These are phyloP conservation scores for Euglossa dilemma DNA, from an alignment of 1,140 invertebrate genomes.

Conservation along the genomic window DNA sequence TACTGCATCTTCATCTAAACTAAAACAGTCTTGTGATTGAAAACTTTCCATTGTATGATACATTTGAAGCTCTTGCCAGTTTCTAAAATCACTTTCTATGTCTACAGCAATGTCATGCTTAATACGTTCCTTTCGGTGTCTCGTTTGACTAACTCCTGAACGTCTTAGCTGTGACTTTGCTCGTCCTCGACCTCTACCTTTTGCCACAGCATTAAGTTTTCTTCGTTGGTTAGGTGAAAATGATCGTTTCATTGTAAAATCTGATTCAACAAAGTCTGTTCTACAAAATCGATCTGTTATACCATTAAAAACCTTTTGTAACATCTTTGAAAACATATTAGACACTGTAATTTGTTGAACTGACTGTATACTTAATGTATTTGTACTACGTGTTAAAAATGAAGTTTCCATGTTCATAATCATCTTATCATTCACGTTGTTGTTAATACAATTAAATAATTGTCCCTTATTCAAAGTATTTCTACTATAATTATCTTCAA, in stretches of 20 bases:
- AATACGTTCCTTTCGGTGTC: constrained; percentile 68
- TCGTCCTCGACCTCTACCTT: constrained; percentile 64
- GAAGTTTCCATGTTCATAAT: not conserved
- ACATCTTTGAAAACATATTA: constrained; percentile 42
- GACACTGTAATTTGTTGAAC: not conserved
- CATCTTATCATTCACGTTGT: not conserved
- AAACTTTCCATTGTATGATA: constrained; percentile 13
- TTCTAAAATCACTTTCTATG: constrained; percentile 67
- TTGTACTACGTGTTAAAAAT: not conserved
- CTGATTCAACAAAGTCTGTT: not conserved
- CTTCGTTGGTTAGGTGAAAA: constrained; percentile 56
- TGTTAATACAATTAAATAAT: not conserved
- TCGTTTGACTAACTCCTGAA: constrained; percentile 72
- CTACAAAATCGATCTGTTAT: constrained; percentile 44
- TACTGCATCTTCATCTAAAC: constrained; percentile 4
- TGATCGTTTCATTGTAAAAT: constrained; percentile 43
- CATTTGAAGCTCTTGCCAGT: constrained; percentile 61
- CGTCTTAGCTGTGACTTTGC: constrained; percentile 68
- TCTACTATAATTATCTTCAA: not conserved
- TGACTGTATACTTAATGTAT: not conserved
- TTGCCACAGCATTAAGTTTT: constrained; percentile 56
- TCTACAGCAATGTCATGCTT: constrained; percentile 61
- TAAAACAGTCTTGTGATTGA: constrained; percentile 14
- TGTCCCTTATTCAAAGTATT: not conserved
- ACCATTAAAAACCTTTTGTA: constrained; percentile 47